phyloP scores from a whole-genome alignment of 2,113 vertebrate species.

The Potamarius usumacintae region DNA sequence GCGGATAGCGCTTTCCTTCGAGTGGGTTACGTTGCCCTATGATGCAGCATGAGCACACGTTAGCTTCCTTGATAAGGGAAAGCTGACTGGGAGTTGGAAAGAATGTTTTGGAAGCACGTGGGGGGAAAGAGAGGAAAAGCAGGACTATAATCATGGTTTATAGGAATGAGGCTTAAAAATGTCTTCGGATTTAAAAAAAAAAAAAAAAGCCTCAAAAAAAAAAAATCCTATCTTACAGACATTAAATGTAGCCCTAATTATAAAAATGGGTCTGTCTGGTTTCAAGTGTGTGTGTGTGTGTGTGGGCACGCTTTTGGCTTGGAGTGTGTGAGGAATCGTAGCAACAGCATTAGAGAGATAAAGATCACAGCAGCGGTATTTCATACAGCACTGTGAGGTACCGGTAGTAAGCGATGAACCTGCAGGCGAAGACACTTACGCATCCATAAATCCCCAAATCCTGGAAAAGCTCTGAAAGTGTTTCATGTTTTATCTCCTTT shows the following conservation, averaged over 20 bases:
- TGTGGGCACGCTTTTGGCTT: not conserved
- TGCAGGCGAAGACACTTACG: not conserved
- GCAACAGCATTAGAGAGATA: slow-evolving; percentile 38
- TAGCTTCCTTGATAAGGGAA: not conserved
- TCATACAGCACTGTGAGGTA: not conserved
- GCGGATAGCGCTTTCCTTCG: not conserved
- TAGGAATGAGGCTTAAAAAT: not conserved
- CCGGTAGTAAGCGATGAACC: not conserved
- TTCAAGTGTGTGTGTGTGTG: not conserved
- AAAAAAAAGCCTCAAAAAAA: not conserved
- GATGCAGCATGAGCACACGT: not conserved
- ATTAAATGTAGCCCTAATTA: slow-evolving; percentile 6
- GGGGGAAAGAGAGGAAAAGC: not conserved
- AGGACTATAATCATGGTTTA: slow-evolving; percentile 1
- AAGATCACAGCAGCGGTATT: slow-evolving; percentile 20
- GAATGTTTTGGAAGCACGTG: not conserved
- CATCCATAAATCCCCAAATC: slow-evolving; percentile 22
- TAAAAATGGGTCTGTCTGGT: not conserved
- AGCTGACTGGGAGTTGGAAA: not conserved
- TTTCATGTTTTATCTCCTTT: not conserved
- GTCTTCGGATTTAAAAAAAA: not conserved
- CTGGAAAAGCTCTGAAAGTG: not conserved
- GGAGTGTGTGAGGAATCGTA: not conserved
- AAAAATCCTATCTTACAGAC: not conserved
- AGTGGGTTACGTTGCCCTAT: not conserved